Evolutionary conservation across 2,113 vertebrate species (phyloP), one percentile per base, ranked within the genome.

Genomic region (Colaptes auratus): DNA sequence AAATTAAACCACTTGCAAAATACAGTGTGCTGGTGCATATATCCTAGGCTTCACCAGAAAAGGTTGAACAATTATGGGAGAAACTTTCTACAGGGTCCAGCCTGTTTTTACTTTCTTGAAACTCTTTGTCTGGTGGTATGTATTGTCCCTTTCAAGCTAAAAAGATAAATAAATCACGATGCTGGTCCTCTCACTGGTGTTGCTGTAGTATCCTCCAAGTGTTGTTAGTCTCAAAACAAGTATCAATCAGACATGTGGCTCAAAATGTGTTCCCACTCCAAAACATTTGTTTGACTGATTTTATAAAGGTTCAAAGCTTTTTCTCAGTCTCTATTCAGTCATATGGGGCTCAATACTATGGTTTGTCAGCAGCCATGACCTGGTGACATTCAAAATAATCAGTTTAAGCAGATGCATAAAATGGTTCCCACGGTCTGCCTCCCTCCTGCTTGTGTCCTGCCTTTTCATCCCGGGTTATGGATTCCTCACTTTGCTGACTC

Each of bases 401-500:
- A 6, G 2, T 78, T 35, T 53, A 61, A 65, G 27, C 10, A 81
- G 58, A 30, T 35, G 23, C 10, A 25, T n/a, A 7, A 84, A 63
- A 71, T 72, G 23, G 5, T 59, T 95, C 56, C 31, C 78, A 82
- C 7, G 19, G n/a, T 72, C 52, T 88, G 39, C 30, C 72, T 69
- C 10, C 2, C 74, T 66, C 71, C 63, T 74, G 70, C n/a, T 21
- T 48, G 10, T 42, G 58, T 75, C 82, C 44, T 79, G 30, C 52
- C 52, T 72, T 63, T 70, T 14, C 33, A 20, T 13, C 48, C 31
- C 21, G 15, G 10, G 13, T 31, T 65, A 2, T 3, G 19, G 46
- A 25, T 90, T 70, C 56, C 42, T 78, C 24, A 2, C 58, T 93
- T 65, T 82, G 87, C 93, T 95, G 96, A 93, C 53, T 95, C 89